These are phyloP conservation scores for Troilus luridus DNA, from an alignment of 2,888 invertebrate genomes.

Conservation along the genomic window DNA sequence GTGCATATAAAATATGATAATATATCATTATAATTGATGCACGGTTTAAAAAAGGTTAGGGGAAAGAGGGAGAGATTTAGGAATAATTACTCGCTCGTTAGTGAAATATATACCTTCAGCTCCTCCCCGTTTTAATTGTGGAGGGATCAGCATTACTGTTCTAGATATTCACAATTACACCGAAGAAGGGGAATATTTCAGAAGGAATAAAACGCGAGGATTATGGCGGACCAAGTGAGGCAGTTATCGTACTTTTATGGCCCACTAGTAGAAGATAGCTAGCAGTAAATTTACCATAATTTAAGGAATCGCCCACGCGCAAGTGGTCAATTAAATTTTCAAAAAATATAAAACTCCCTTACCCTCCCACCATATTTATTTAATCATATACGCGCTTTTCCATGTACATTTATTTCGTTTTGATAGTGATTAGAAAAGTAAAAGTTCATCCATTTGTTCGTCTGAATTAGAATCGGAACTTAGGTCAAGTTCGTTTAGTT, in stretches of 20 bases:
- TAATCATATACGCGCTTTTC: background rate
- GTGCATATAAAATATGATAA: background rate
- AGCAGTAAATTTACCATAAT: background rate
- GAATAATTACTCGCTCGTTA: background rate
- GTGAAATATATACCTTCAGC: constrained; percentile 25
- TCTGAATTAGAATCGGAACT: no score
- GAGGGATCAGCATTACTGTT: background rate
- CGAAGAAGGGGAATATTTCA: background rate
- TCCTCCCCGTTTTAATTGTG: background rate
- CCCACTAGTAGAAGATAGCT: background rate
- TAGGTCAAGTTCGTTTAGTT: no score
- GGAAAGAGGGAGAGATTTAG: background rate
- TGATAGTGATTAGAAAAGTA: no score
- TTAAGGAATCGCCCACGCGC: background rate
- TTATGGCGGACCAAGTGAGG: background rate
- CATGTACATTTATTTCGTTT: no score
- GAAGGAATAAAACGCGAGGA: background rate
- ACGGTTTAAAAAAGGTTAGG: constrained; percentile 1
- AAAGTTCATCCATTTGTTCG: no score
- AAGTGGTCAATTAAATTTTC: background rate
- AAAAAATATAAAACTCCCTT: background rate
- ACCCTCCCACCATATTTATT: background rate
- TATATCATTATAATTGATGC: background rate
- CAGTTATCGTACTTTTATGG: background rate
- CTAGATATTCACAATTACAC: constrained; percentile 15